Evolutionary conservation across 2,113 vertebrate species (phyloP).

Genomic region (Tetrax tetrax): DNA sequence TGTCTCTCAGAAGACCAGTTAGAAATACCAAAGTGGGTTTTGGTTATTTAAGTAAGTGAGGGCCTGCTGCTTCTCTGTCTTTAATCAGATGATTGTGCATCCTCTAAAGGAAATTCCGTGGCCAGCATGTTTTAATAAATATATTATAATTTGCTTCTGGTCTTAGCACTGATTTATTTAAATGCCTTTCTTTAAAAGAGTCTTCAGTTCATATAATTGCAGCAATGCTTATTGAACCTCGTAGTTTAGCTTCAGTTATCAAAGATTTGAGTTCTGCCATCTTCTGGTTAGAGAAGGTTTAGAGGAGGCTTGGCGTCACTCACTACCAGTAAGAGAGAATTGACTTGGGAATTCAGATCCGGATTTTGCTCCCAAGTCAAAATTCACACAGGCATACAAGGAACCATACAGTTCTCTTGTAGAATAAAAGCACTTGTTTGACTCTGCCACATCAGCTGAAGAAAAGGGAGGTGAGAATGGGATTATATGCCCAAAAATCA

Average conservation of each 20-base stretch:
- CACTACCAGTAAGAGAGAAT: accelerated
- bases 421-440: not conserved
- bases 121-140: not conserved
- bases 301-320: accelerated
- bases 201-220: not conserved
- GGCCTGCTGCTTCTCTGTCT: not conserved
- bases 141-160: not conserved
- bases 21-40: not conserved
- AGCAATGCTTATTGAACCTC: not conserved
- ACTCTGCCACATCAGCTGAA: not conserved
- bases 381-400: not conserved
- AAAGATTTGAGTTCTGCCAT: not conserved
- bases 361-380: accelerated
- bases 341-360: not conserved
- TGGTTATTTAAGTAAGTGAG: not conserved
- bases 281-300: not conserved
- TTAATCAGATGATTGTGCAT: not conserved
- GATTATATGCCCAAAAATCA: not conserved
- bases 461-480: not conserved
- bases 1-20: not conserved
- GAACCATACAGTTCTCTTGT: not conserved
- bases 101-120: not conserved
- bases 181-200: not conserved
- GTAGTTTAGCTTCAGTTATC: not conserved
- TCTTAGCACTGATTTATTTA: not conserved